phyloP scores from a whole-genome alignment of 2,797 vertebrate species.

The Geotrypetes seraphini region DNA sequence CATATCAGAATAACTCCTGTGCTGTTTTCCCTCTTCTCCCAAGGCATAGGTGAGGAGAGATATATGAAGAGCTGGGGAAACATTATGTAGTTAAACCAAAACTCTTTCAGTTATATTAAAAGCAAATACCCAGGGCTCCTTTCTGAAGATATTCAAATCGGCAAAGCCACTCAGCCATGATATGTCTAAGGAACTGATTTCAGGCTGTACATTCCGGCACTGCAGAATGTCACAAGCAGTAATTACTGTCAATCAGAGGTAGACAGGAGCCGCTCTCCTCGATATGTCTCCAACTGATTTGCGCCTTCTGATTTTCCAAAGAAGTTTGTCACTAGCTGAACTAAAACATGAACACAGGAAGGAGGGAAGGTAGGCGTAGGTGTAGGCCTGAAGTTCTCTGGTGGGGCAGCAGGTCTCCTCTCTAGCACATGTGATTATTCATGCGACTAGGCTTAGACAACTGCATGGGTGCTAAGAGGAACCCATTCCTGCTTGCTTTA shows the following conservation, averaged over 20 bases:
- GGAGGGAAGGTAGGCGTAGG: too few species aligned
- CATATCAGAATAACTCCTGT: too few species aligned
- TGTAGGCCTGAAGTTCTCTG: too few species aligned
- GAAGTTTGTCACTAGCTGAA: too few species aligned
- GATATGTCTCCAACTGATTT: not conserved
- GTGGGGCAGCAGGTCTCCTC: too few species aligned
- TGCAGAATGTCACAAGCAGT: rapidly evolving
- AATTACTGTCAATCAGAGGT: not conserved
- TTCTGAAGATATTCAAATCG: not conserved
- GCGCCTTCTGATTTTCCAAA: not conserved
- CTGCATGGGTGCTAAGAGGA: too few species aligned
- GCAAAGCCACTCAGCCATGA: constrained; percentile 3
- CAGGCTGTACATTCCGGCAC: rapidly evolving
- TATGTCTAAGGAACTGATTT: not conserved
- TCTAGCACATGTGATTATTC: too few species aligned
- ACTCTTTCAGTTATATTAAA: constrained; percentile 10
- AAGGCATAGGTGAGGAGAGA: constrained; percentile 15
- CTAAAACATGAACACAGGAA: too few species aligned
- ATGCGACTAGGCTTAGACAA: too few species aligned
- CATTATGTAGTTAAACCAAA: constrained; percentile 32
- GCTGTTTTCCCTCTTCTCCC: too few species aligned
- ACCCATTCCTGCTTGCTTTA: too few species aligned
- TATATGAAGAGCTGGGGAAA: constrained; percentile 6
- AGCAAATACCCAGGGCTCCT: not conserved
- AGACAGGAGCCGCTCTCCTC: not conserved